These are phyloP conservation scores for Macroglossus sobrinus DNA, from an alignment of 2,113 vertebrate genomes.

Conservation along the genomic window DNA sequence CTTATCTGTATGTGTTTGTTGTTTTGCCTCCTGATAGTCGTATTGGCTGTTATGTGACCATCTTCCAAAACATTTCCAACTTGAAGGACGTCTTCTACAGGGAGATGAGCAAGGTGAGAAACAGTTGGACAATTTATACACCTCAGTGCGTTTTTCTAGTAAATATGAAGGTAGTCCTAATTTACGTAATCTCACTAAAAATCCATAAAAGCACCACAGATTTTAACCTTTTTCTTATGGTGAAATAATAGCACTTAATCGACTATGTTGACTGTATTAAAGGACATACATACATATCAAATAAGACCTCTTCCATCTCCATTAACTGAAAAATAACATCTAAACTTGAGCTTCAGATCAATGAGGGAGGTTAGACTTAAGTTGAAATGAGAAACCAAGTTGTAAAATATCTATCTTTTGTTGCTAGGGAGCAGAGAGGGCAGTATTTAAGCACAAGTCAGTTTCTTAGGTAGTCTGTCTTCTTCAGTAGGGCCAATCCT, in stretches of 20 bases:
- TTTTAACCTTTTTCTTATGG: background rate
- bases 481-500: background rate
- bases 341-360: background rate
- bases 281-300: background rate
- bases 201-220: background rate
- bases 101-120: conserved; percentile 91
- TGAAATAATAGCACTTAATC: background rate
- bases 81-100: conserved; percentile 92
- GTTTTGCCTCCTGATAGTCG: conserved; percentile 82
- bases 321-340: background rate
- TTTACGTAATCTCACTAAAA: background rate
- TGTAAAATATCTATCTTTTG: background rate
- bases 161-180: background rate
- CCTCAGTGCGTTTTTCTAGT: background rate
- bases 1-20: conserved; percentile 1
- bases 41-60: conserved; percentile 91
- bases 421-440: background rate
- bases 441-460: background rate
- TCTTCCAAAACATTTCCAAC: conserved; percentile 93
- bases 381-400: background rate
- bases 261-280: background rate
- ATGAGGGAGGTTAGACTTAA: background rate
- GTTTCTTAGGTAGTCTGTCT: background rate
- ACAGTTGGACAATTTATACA: background rate
- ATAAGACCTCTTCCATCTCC: background rate